Conservation (phyloP, 2,888 invertebrate genomes). For the Pyralis farinalis region DNA sequence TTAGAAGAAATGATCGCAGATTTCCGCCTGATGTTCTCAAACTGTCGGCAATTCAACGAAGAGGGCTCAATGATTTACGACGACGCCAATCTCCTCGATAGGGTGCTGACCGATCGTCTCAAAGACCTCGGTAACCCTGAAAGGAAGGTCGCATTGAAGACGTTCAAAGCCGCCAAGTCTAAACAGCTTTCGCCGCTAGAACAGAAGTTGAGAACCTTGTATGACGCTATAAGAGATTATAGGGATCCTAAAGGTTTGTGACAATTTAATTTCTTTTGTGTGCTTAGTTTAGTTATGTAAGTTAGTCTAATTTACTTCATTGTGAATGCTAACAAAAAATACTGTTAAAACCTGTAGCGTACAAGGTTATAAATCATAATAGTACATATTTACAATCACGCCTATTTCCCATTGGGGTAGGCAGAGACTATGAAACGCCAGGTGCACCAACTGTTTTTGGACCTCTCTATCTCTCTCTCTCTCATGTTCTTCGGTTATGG, state of each 20-base stretch:
- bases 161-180: slow-evolving; percentile 51
- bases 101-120: slow-evolving; percentile 90
- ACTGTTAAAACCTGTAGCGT: too few relatives aligned
- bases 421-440: too few relatives aligned
- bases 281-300: too few relatives aligned
- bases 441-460: too few relatives aligned
- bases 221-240: slow-evolving; percentile 94
- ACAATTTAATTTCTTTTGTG: too few relatives aligned
- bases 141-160: slow-evolving; percentile 79
- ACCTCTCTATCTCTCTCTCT: too few relatives aligned
- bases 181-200: slow-evolving; percentile 82
- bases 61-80: slow-evolving; percentile 96
- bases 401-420: too few relatives aligned
- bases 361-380: too few relatives aligned
- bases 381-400: too few relatives aligned
- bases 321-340: too few relatives aligned
- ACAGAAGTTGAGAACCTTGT: slow-evolving; percentile 91
- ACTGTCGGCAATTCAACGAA: slow-evolving; percentile 98
- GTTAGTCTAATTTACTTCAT: too few relatives aligned
- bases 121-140: slow-evolving; percentile 83
- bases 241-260: slow-evolving; percentile 78
- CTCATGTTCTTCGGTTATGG: too few relatives aligned
- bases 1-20: slow-evolving; percentile 94
- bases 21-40: slow-evolving; percentile 96
- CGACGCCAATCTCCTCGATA: slow-evolving; percentile 94